These are phyloP conservation scores for Amorpha juglandis DNA, from an alignment of 2,888 invertebrate genomes.

Conservation along the genomic window DNA sequence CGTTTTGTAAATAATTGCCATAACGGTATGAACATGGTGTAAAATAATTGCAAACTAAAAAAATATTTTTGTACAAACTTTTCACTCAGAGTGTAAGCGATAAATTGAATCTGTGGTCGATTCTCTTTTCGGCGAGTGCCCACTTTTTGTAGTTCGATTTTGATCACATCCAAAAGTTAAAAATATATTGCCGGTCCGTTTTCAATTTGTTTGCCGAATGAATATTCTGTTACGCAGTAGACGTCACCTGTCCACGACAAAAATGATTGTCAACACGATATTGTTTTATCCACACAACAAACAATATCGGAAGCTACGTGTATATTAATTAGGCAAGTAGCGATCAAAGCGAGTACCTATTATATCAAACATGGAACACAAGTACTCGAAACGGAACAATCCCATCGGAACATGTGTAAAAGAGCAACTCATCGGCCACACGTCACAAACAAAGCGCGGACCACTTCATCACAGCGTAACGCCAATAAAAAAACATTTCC, in stretches of 20 bases:
- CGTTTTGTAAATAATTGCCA: too few species aligned
- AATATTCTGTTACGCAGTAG: constrained; percentile 43
- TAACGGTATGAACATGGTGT: constrained; percentile 31
- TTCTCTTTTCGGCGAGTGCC: constrained; percentile 63
- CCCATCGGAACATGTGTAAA: constrained; percentile 68
- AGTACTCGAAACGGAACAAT: constrained; percentile 64
- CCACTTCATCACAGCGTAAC: constrained; percentile 82
- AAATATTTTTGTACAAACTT: constrained; percentile 60
- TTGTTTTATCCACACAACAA: constrained; percentile 26
- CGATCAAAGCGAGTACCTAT: constrained; percentile 31
- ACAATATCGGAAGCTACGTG: background rate
- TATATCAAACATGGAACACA: constrained; percentile 43
- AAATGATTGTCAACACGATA: constrained; percentile 57
- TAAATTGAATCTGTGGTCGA: constrained; percentile 77
- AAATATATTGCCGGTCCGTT: constrained; percentile 73
- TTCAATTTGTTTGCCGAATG: constrained; percentile 68
- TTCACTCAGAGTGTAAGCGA: constrained; percentile 62
- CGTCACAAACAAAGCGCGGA: constrained; percentile 78
- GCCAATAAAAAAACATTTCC: constrained; percentile 81
- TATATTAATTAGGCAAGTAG: constrained; percentile 21
- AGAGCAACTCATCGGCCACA: constrained; percentile 72
- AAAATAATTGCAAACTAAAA: constrained; percentile 47
- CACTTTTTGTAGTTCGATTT: constrained; percentile 77
- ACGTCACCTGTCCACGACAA: constrained; percentile 43
- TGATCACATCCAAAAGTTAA: constrained; percentile 79